phyloP scores from a whole-genome alignment of 2,113 vertebrate species.

The Tetrax tetrax region DNA sequence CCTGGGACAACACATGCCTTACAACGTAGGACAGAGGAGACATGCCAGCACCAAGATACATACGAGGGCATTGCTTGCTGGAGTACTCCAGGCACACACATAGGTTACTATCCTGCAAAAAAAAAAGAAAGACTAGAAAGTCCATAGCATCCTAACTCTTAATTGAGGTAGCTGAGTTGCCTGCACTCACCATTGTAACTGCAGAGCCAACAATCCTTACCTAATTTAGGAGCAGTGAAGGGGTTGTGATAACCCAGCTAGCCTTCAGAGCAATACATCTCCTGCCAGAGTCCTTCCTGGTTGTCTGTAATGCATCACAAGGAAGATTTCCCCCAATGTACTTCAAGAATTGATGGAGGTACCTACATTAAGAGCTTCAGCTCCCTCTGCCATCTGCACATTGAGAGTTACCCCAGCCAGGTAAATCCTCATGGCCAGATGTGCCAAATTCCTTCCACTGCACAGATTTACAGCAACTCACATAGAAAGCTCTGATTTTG shows the following conservation, averaged over 20 bases:
- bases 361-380: background rate
- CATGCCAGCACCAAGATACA: background rate
- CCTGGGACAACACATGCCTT: background rate
- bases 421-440: background rate
- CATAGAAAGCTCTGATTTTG: background rate
- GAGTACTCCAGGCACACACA: background rate
- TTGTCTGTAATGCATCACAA: background rate
- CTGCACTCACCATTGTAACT: background rate
- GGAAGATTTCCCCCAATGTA: background rate
- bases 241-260: background rate
- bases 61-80: rapidly evolving
- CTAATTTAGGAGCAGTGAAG: background rate
- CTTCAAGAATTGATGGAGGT: background rate
- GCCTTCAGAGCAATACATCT: background rate
- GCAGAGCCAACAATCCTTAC: background rate
- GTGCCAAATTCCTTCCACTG: background rate
- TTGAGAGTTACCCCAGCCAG: background rate
- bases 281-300: background rate
- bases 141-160: background rate
- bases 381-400: background rate
- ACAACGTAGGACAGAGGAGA: background rate
- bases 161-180: background rate
- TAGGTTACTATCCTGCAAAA: background rate
- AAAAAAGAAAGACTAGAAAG: background rate
- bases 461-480: background rate